phyloP scores from a whole-genome alignment of 2,797 vertebrate species.

The Danio tinwini region DNA sequence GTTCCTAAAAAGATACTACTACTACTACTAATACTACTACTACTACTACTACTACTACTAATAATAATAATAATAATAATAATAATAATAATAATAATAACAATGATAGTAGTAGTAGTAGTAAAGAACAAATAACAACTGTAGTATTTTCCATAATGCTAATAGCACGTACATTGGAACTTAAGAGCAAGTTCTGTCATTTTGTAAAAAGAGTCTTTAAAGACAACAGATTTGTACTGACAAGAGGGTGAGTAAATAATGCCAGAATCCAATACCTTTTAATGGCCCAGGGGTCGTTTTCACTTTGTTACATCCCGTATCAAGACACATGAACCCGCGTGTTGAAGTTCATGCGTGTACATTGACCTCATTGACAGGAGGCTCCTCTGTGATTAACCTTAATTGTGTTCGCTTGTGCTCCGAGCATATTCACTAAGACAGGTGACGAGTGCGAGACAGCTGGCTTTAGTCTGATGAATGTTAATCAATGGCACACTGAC shows the following conservation, averaged over 20 bases:
- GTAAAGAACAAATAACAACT: too few relatives aligned
- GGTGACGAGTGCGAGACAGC: slow-evolving; percentile 28
- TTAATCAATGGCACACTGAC: slow-evolving; percentile 35
- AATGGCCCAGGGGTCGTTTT: neutral
- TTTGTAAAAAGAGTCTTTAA: neutral
- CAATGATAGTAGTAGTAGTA: too few relatives aligned
- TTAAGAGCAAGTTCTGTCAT: too few relatives aligned
- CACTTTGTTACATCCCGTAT: neutral
- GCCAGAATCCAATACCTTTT: neutral
- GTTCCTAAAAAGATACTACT: too few relatives aligned
- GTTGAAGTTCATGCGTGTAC: neutral
- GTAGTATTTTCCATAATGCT: too few relatives aligned
- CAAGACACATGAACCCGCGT: neutral
- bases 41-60: too few relatives aligned
- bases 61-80: too few relatives aligned
- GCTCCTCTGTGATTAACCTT: slow-evolving; percentile 39
- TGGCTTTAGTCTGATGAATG: slow-evolving; percentile 23
- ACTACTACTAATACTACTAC: too few relatives aligned
- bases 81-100: too few relatives aligned
- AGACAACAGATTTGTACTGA: neutral
- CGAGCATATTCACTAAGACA: slow-evolving; percentile 26
- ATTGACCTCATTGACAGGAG: slow-evolving; percentile 29
- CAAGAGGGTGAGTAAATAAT: neutral
- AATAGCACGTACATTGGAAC: too few relatives aligned
- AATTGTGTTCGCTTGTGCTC: slow-evolving; percentile 31